phyloP scores from a whole-genome alignment of 1,140 invertebrate genomes.

The Phocides pigmalion region DNA sequence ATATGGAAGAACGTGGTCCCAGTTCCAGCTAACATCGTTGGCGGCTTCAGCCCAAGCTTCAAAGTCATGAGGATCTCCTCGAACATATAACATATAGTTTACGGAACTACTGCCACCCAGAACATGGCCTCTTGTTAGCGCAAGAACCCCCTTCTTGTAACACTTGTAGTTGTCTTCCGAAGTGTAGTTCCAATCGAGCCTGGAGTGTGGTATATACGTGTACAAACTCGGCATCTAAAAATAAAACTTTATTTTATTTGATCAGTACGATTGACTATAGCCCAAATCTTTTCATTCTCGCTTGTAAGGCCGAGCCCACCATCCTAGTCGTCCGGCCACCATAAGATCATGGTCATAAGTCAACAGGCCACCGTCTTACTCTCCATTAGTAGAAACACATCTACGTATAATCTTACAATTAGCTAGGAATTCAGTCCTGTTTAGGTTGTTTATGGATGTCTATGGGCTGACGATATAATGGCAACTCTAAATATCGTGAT shows the following conservation, averaged over 20 bases:
- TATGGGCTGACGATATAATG: too few relatives aligned
- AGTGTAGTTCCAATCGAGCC: constrained; percentile 89
- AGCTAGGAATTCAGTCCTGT: too few relatives aligned
- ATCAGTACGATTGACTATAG: too few relatives aligned
- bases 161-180: constrained; percentile 87
- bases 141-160: constrained; percentile 84
- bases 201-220: constrained; percentile 38
- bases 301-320: too few relatives aligned
- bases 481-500: too few relatives aligned
- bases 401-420: too few relatives aligned
- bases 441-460: too few relatives aligned
- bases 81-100: constrained; percentile 86
- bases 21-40: constrained; percentile 38
- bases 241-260: background rate
- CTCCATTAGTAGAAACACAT: too few relatives aligned
- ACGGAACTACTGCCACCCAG: constrained; percentile 89
- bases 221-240: constrained; percentile 49
- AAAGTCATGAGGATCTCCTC: constrained; percentile 44
- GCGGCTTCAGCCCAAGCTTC: constrained; percentile 40
- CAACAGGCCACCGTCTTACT: too few relatives aligned
- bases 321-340: too few relatives aligned
- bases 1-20: constrained; percentile 41
- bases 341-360: too few relatives aligned
- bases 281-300: too few relatives aligned
- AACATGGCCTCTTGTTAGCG: constrained; percentile 87